Conservation (phyloP, 2,888 invertebrate species). For the Apodemia zela region DNA sequence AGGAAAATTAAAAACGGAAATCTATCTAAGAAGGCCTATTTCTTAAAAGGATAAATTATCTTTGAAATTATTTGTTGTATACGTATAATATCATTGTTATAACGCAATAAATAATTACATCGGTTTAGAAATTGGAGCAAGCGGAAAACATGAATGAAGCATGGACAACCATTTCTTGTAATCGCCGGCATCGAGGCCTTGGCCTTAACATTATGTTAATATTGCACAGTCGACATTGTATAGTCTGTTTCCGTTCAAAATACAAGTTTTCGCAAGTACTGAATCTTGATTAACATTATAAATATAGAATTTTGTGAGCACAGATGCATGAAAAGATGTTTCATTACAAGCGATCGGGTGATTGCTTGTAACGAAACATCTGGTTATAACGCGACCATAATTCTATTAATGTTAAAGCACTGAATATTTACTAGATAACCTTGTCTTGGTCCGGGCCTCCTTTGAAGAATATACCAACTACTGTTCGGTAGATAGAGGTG, state of each 20-base stretch:
- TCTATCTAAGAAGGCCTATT: background rate
- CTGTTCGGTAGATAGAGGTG: no score
- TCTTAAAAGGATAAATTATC: background rate
- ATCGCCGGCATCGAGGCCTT: constrained; percentile 43
- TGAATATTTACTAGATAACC: no score
- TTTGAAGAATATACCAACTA: no score
- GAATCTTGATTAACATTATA: no score
- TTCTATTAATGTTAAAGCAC: no score
- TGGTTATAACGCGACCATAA: no score
- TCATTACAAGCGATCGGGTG: no score
- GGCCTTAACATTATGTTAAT: constrained; percentile 68
- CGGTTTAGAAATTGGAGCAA: constrained; percentile 16
- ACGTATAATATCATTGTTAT: background rate
- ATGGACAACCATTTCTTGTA: constrained; percentile 21
- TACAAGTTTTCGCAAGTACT: background rate
- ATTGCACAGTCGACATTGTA: background rate
- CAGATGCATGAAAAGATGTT: no score
- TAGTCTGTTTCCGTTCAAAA: background rate
- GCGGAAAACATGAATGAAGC: constrained; percentile 29
- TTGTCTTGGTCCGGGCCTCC: no score
- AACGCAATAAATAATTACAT: background rate
- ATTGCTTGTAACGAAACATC: no score
- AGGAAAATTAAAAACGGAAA: background rate
- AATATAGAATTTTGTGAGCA: no score
- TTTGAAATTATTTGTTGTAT: background rate